Conservation (phyloP, 2,113 vertebrate genomes). For the Calypte anna region DNA sequence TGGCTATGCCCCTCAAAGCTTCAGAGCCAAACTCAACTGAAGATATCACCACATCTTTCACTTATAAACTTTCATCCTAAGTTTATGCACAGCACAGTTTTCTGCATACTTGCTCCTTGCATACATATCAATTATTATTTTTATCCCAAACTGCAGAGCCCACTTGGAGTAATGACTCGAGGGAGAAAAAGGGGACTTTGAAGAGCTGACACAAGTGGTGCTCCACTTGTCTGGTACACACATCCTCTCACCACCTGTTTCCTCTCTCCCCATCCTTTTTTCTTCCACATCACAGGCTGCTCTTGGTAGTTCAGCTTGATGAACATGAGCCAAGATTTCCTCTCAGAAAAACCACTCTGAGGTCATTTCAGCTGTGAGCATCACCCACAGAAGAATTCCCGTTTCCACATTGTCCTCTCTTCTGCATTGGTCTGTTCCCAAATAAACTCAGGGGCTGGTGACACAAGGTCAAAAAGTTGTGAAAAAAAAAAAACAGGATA, state of each 20-base stretch:
- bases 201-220: neutral
- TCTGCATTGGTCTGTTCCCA: neutral
- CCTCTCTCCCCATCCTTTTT: neutral
- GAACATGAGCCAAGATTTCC: neutral
- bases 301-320: neutral
- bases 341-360: slow-evolving; percentile 1
- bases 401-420: neutral
- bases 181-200: neutral
- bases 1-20: neutral
- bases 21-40: neutral
- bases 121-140: neutral
- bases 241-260: neutral
- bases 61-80: neutral
- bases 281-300: neutral
- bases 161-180: neutral
- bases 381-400: neutral
- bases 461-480: neutral
- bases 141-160: neutral
- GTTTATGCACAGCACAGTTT: neutral
- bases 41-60: neutral
- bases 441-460: neutral
- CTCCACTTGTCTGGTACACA: neutral
- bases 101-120: neutral
- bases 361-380: neutral
- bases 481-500: neutral